These are phyloP conservation scores for Callaeas wilsoni DNA, from an alignment of 2,113 vertebrate genomes.

Conservation along the genomic window DNA sequence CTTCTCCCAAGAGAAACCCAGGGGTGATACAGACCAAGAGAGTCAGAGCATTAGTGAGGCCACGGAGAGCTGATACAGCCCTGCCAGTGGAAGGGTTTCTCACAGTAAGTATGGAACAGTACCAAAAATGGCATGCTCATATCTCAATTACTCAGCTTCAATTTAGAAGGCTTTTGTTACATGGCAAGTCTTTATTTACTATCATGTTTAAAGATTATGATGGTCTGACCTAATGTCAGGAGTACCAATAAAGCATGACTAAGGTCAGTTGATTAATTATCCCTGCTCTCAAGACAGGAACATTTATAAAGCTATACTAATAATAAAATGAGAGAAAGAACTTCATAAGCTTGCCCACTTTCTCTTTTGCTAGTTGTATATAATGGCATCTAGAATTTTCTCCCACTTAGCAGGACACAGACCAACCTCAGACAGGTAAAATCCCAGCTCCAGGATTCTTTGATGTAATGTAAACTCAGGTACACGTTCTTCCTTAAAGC, in stretches of 20 bases:
- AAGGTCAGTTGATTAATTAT: neutral
- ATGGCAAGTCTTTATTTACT: neutral
- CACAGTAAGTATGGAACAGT: neutral
- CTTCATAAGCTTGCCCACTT: neutral
- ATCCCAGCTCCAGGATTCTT: neutral
- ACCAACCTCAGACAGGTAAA: neutral
- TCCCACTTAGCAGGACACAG: neutral
- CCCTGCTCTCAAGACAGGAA: neutral
- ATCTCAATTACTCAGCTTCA: neutral
- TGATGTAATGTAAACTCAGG: neutral
- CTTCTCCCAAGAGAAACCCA: neutral
- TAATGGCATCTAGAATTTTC: neutral
- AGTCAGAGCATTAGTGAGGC: neutral
- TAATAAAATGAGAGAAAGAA: neutral
- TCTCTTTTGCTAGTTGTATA: neutral
- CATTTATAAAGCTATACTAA: neutral
- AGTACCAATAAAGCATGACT: neutral
- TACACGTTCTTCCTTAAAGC: neutral
- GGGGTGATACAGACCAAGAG: neutral
- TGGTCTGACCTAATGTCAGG: neutral
- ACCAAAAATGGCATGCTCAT: neutral
- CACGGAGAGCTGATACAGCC: neutral
- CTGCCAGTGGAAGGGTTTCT: neutral
- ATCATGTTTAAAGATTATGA: neutral
- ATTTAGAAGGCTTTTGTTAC: neutral